Conservation (phyloP, 2,113 vertebrate species). For the Phaethon lepturus region DNA sequence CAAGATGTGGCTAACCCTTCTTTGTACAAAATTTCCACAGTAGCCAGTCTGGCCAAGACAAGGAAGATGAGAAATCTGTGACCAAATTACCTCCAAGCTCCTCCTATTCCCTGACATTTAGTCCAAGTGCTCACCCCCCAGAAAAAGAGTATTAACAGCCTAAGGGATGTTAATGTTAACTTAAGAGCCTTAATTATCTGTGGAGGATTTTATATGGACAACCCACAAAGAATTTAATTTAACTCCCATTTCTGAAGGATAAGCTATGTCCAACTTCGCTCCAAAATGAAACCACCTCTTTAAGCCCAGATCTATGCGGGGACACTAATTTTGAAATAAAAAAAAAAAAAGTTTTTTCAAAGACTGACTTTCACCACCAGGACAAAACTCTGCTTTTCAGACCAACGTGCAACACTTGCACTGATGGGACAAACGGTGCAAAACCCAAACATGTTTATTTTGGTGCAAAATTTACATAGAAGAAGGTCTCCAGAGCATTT, state of each 20-base stretch:
- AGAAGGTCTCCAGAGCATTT: background rate
- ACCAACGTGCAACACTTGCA: background rate
- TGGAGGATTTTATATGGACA: background rate
- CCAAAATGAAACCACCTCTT: rapidly evolving
- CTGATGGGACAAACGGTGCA: background rate
- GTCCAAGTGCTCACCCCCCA: rapidly evolving
- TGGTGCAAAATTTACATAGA: conserved; percentile 34
- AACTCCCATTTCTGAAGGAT: background rate
- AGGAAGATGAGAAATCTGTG: background rate
- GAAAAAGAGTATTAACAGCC: background rate
- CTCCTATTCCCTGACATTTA: background rate
- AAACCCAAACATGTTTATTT: background rate
- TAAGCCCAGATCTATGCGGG: background rate
- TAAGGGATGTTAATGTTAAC: background rate
- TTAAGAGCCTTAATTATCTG: background rate
- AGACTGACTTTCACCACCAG: background rate
- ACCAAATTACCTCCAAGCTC: background rate
- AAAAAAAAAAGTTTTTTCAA: background rate
- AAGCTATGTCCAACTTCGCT: background rate
- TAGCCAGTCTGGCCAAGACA: background rate
- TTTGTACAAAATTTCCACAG: background rate
- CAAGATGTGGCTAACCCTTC: background rate
- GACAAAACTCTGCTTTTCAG: background rate
- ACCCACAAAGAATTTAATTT: background rate
- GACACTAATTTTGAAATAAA: background rate